phyloP scores from a whole-genome alignment of 2,113 vertebrate genomes.

The Microcebus murinus region DNA sequence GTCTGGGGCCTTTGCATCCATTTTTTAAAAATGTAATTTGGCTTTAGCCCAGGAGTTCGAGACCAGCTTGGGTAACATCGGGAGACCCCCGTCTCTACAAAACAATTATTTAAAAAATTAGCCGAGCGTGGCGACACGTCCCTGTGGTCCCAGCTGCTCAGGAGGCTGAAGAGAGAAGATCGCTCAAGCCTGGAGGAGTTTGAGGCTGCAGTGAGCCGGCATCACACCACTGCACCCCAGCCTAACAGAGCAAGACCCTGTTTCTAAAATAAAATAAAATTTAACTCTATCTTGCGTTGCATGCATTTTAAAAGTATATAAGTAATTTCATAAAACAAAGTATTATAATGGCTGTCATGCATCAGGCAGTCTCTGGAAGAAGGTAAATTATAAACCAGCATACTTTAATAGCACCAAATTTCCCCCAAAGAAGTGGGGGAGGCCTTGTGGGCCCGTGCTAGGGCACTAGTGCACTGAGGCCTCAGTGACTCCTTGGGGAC shows the following conservation, averaged over 20 bases:
- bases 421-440: background rate
- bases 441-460: background rate
- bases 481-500: background rate
- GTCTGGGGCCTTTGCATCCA: background rate
- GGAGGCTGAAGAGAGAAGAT: too few species aligned
- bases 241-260: too few species aligned
- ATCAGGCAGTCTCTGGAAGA: background rate
- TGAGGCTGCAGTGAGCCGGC: too few species aligned
- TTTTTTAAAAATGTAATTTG: background rate
- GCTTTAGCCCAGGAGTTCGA: too few species aligned
- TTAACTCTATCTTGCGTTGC: background rate
- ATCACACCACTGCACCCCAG: too few species aligned
- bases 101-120: too few species aligned
- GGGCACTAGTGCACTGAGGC: background rate
- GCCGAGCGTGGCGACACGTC: too few species aligned
- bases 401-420: background rate
- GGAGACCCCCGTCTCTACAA: too few species aligned
- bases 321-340: background rate
- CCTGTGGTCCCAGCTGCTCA: too few species aligned
- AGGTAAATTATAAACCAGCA: background rate
- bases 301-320: background rate
- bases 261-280: background rate
- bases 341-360: background rate
- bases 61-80: too few species aligned
- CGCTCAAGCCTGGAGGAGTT: too few species aligned